Conservation (phyloP, 2,113 vertebrate species). For the Caretta caretta region DNA sequence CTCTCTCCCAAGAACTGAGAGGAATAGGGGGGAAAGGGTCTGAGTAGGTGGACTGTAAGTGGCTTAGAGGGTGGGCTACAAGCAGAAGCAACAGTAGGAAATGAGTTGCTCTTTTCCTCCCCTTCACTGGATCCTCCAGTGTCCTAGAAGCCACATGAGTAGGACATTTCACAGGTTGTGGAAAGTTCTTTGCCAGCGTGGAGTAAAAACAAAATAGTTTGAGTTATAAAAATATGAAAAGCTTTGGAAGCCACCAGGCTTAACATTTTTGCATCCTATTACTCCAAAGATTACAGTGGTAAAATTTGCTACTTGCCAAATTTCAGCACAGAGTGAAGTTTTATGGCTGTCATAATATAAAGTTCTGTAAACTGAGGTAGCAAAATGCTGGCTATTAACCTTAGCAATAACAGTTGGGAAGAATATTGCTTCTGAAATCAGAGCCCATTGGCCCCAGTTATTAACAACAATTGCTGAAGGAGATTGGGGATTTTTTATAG, state of each 20-base stretch:
- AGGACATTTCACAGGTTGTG: constrained; percentile 31
- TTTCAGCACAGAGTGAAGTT: constrained; percentile 7
- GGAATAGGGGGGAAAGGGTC: not conserved
- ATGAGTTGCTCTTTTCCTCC: not conserved
- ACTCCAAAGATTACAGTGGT: not conserved
- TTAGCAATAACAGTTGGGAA: constrained; percentile 20
- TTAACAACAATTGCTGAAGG: constrained; percentile 33
- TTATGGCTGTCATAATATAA: constrained; percentile 56
- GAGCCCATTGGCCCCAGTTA: not conserved
- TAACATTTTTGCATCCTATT: constrained; percentile 11
- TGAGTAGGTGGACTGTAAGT: not conserved
- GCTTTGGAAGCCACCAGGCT: not conserved
- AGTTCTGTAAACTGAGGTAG: constrained; percentile 27
- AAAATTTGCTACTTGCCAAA: constrained; percentile 29
- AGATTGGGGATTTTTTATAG: not conserved
- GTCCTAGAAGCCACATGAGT: constrained; percentile 7
- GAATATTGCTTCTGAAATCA: constrained; percentile 39
- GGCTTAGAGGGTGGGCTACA: not conserved
- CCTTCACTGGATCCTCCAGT: rapidly evolving
- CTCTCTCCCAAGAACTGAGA: not conserved
- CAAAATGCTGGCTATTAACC: constrained; percentile 41
- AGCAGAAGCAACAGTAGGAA: constrained; percentile 20
- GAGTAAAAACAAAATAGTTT: constrained; percentile 23
- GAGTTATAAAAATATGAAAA: constrained; percentile 20
- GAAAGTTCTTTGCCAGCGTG: not conserved